These are phyloP conservation scores for Drosophila melanosoma DNA, from an alignment of 2,888 invertebrate species.

Conservation along the genomic window DNA sequence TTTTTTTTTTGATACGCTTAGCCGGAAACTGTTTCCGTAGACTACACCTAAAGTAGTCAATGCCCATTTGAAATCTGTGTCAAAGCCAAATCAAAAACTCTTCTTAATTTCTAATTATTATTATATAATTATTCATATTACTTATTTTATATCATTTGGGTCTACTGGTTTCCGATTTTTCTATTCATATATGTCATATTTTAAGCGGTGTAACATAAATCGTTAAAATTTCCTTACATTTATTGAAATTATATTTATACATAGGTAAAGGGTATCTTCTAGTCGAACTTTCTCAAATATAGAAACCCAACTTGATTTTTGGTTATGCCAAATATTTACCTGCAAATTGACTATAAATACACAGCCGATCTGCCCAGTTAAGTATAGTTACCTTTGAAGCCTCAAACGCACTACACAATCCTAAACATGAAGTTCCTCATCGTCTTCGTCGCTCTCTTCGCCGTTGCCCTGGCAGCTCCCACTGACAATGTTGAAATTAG, in stretches of 20 bases:
- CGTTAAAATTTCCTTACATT: too few species aligned
- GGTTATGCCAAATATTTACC: neutral
- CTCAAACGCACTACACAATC: conserved; percentile 48
- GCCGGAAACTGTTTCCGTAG: conserved; percentile 26
- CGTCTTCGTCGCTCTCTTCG: conserved; percentile 75
- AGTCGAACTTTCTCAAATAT: neutral
- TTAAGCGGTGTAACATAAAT: neutral
- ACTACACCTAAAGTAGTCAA: conserved; percentile 6
- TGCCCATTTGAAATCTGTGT: conserved; percentile 12
- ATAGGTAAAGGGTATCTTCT: neutral
- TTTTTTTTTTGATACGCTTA: neutral
- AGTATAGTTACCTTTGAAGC: conserved; percentile 48
- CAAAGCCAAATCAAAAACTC: conserved; percentile 13
- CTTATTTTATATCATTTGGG: neutral
- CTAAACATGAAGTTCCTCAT: conserved; percentile 73
- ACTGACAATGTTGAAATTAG: neutral
- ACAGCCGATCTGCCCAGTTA: neutral
- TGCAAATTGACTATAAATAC: conserved; percentile 36
- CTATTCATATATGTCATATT: neutral
- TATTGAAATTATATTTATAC: too few species aligned
- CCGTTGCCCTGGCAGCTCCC: conserved; percentile 72
- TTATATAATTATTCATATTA: neutral
- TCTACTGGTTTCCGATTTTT: neutral
- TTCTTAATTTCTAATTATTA: neutral
- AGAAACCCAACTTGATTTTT: neutral